phyloP scores from a whole-genome alignment of 2,888 invertebrate genomes.

The Choristoneura rosaceana region DNA sequence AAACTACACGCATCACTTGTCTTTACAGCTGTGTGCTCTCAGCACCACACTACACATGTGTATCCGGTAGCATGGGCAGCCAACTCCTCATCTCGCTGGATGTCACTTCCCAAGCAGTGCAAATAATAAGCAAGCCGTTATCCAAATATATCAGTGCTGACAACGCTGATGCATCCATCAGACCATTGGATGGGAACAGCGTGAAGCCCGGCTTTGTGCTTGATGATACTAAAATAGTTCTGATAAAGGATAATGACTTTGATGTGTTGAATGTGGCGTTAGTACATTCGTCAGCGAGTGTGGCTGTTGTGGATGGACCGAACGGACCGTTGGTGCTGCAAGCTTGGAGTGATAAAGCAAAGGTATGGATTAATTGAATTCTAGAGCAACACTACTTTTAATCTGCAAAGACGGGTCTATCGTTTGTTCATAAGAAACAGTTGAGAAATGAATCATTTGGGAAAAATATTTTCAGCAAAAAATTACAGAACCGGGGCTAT shows the following conservation, averaged over 20 bases:
- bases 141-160: slow-evolving; percentile 57
- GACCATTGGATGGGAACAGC: slow-evolving; percentile 65
- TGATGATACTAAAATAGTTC: slow-evolving; percentile 67
- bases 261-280: slow-evolving; percentile 58
- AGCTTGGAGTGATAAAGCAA: slow-evolving; percentile 66
- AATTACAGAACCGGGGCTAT: too few species aligned
- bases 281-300: slow-evolving; percentile 63
- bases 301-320: slow-evolving; percentile 64
- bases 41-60: slow-evolving; percentile 88
- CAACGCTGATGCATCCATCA: slow-evolving; percentile 55
- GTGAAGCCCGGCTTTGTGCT: slow-evolving; percentile 70
- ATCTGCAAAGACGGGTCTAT: too few species aligned
- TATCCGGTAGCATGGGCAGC: slow-evolving; percentile 77
- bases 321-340: slow-evolving; percentile 68
- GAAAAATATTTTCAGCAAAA: too few species aligned
- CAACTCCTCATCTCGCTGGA: slow-evolving; percentile 87
- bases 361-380: slow-evolving; percentile 52
- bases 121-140: slow-evolving; percentile 79
- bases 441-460: too few species aligned
- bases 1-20: background rate
- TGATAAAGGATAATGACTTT: slow-evolving; percentile 69
- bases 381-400: too few species aligned
- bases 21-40: slow-evolving; percentile 86
- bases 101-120: slow-evolving; percentile 81
- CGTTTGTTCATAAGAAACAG: too few species aligned